phyloP scores from a whole-genome alignment of 2,797 vertebrate genomes.

The Crossoptilon crossoptilon region DNA sequence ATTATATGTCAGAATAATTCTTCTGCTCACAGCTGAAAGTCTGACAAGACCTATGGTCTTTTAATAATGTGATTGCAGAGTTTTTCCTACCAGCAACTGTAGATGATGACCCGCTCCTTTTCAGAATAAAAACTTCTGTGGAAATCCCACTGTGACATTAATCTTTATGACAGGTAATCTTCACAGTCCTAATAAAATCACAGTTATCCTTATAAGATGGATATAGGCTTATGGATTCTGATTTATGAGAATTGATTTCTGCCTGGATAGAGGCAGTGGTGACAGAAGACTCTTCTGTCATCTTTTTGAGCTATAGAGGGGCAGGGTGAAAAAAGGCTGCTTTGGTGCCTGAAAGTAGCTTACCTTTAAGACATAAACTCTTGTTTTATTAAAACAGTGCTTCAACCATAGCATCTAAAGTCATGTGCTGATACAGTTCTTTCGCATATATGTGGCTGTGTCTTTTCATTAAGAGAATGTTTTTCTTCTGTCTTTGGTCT shows the following conservation, averaged over 20 bases:
- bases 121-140: neutral
- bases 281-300: neutral
- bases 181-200: neutral
- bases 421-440: neutral
- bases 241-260: neutral
- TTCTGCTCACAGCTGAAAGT: neutral
- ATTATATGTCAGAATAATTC: neutral
- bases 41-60: neutral
- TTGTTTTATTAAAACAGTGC: neutral
- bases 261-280: neutral
- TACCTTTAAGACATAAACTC: neutral
- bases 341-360: neutral
- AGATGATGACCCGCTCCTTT: neutral
- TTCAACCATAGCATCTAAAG: neutral
- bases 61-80: neutral
- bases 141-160: neutral
- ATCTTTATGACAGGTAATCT: neutral
- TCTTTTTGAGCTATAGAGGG: neutral
- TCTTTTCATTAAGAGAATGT: slow-evolving; percentile 7
- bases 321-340: neutral
- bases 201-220: neutral
- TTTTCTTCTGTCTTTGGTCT: slow-evolving; percentile 19
- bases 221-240: neutral
- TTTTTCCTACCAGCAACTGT: neutral
- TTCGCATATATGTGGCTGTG: slow-evolving; percentile 1